Base-by-base conservation (phyloP, 2,113 vertebrate species). In the Platysternon megacephalum region DNA sequence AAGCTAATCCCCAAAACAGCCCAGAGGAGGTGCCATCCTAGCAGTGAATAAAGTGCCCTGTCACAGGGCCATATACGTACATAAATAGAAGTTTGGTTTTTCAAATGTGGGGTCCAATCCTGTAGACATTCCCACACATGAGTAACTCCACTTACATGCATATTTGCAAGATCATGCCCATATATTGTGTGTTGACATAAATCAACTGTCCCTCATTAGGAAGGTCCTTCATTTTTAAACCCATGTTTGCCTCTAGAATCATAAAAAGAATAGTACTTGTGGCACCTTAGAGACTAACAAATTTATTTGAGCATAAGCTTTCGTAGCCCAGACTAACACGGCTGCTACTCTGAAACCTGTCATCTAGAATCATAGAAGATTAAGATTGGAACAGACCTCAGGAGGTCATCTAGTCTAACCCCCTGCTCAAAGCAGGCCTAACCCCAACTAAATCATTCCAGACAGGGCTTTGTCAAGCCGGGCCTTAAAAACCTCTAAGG, bases 161-260 rank as follows among this genome's bases (percentile, higher is more conserved):
- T 90, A 35, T 91, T 88, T 84, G 83, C 49, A 89, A 61, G 65
- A 91, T 46, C 1, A 2, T 42, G 22, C 42, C 92, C 92, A 56
- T 92, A 16, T 81, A 72, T 29, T 61, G 28, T 32, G 5, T 32
- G 58, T 61, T 61, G 58, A 61, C 13, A 61, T 61, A 29, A 56
- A 32, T 61, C 58, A 61, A 61, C 51, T 94, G n/a, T 39, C 68
- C 4, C 85, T 81, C 42, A 17, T 4, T 85, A 19, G 46, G 42
- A 82, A 91, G 83, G 3, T 52, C 89, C 84, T 51, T 87, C 51
- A 81, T 65, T 92, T 95, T 93, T 89, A 91, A 93, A 74, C 4
- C 49, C 3, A 2, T 7, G 17, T 68, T 84, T 86, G 56, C 94
- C 96, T 56, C 80, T n/a, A 89, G 49, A 49, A 49, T 49, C 49